phyloP scores from a whole-genome alignment of 2,888 invertebrate species.

The Drosophila peninsularis region DNA sequence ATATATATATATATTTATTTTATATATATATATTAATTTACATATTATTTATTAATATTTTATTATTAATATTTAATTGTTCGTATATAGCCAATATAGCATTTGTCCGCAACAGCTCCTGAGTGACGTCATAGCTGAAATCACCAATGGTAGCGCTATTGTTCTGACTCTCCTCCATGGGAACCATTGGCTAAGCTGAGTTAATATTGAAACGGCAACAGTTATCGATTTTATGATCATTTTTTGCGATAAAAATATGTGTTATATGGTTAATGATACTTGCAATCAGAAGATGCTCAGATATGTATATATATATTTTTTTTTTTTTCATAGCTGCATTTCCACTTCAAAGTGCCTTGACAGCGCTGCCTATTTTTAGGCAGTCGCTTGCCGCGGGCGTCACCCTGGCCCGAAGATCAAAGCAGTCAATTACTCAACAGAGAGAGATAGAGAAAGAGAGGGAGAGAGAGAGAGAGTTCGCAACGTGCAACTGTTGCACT shows the following conservation, averaged over 20 bases:
- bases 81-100: too few species aligned
- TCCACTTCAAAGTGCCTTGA: slow-evolving; percentile 58
- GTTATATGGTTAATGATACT: too few species aligned
- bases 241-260: too few species aligned
- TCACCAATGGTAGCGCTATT: background rate
- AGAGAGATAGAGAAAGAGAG: background rate
- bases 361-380: slow-evolving; percentile 59
- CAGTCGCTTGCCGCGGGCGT: slow-evolving; percentile 40
- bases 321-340: background rate
- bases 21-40: too few species aligned
- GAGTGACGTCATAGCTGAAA: background rate
- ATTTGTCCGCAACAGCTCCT: too few species aligned
- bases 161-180: slow-evolving; percentile 1
- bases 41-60: too few species aligned
- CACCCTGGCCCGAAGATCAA: slow-evolving; percentile 66
- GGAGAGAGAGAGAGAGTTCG: background rate
- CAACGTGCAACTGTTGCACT: slow-evolving; percentile 43
- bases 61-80: too few species aligned
- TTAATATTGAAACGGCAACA: too few species aligned
- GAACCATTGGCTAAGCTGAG: too few species aligned
- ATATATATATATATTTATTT: too few species aligned
- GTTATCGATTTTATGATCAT: too few species aligned
- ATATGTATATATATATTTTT: background rate
- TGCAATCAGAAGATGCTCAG: background rate
- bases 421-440: slow-evolving; percentile 75